Conservation (phyloP, 2,797 vertebrate genomes). For the Chelonia mydas region DNA sequence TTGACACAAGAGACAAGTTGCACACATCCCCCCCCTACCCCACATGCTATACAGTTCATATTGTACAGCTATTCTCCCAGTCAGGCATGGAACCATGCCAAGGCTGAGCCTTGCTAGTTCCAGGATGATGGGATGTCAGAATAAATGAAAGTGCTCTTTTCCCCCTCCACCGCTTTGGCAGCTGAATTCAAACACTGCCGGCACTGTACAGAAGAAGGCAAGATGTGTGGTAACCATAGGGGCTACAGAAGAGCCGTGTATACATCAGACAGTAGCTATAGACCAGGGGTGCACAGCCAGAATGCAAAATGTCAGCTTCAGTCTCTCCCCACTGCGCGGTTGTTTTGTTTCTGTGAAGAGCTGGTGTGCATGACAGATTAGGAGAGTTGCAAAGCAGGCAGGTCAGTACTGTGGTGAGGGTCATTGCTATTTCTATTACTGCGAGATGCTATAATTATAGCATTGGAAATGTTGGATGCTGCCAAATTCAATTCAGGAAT, state of each 20-base stretch:
- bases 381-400: neutral
- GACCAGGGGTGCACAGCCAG: fast-evolving
- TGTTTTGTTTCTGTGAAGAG: neutral
- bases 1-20: neutral
- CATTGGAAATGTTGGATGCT: conserved; percentile 17
- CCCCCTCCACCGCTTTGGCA: neutral
- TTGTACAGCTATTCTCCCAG: neutral
- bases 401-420: neutral
- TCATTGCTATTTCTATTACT: conserved; percentile 31
- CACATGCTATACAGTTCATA: too few species aligned
- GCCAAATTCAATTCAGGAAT: conserved; percentile 22
- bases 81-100: neutral
- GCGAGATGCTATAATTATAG: conserved; percentile 66
- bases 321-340: fast-evolving
- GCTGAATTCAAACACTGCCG: neutral
- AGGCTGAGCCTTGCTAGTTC: neutral
- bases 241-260: too few species aligned
- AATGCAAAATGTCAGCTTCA: neutral
- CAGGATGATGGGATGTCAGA: neutral
- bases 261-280: neutral
- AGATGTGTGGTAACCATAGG: neutral
- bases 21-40: neutral
- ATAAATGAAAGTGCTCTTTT: neutral
- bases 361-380: neutral
- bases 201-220: neutral